phyloP scores from a whole-genome alignment of 2,113 vertebrate species.

The Casuarius casuarius region DNA sequence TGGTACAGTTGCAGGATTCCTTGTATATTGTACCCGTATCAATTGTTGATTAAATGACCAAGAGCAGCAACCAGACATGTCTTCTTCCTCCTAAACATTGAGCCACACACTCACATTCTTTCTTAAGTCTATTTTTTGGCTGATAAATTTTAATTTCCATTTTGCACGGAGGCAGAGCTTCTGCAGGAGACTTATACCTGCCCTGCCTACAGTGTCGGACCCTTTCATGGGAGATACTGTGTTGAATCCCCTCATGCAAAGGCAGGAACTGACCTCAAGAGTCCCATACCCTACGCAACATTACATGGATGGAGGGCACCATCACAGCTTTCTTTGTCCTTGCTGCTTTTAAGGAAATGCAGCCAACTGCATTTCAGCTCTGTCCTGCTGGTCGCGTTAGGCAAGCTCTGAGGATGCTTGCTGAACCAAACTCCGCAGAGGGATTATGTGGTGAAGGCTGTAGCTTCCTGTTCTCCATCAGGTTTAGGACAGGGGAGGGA shows the following conservation, averaged over 20 bases:
- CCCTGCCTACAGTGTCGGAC: not conserved
- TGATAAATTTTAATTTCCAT: not conserved
- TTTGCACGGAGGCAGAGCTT: not conserved
- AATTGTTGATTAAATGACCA: not conserved
- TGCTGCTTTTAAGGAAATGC: not conserved
- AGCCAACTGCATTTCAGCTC: not conserved
- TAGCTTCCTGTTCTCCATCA: not conserved
- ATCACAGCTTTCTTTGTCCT: not conserved
- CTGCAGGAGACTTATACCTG: not conserved
- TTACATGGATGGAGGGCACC: not conserved
- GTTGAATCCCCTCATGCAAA: not conserved
- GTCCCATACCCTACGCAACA: not conserved
- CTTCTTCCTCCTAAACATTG: not conserved
- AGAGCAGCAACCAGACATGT: not conserved
- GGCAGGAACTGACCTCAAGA: not conserved
- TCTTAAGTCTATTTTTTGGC: not conserved
- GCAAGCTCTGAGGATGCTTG: not conserved
- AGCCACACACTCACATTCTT: not conserved
- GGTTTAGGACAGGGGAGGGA: not conserved
- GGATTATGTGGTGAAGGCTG: not conserved
- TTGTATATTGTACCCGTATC: not conserved
- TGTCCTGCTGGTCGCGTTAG: not conserved
- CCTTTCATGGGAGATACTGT: not conserved
- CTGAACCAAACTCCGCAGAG: not conserved
- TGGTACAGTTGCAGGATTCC: not conserved